phyloP scores from a whole-genome alignment of 2,888 invertebrate genomes.

The Drosophila mercatorum region DNA sequence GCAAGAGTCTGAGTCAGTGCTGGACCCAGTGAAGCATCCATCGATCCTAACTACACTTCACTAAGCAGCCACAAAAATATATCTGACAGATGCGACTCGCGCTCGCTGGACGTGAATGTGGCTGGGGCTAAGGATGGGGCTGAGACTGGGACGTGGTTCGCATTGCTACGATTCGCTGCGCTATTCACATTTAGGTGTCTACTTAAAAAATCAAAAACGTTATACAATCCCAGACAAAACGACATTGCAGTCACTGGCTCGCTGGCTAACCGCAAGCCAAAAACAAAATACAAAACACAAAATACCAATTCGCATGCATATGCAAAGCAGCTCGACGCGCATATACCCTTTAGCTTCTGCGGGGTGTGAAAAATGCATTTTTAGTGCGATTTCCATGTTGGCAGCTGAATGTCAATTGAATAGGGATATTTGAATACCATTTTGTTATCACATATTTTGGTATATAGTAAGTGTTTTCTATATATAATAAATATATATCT shows the following conservation, averaged over 20 bases:
- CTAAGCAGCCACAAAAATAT: slow-evolving; percentile 77
- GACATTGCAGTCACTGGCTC: slow-evolving; percentile 50
- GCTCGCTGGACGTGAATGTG: slow-evolving; percentile 48
- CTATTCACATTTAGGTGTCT: slow-evolving; percentile 80
- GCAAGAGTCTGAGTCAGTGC: not conserved
- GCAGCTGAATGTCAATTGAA: not conserved
- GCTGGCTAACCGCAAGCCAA: slow-evolving; percentile 68
- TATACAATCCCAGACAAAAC: slow-evolving; percentile 70
- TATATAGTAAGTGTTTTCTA: too few relatives aligned
- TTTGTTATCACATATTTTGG: too few relatives aligned
- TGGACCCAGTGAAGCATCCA: slow-evolving; percentile 63
- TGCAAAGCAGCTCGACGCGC: not conserved
- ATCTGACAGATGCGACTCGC: slow-evolving; percentile 79
- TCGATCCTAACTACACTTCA: slow-evolving; percentile 78
- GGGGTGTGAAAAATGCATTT: not conserved
- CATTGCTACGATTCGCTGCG: slow-evolving; percentile 77
- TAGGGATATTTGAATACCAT: too few relatives aligned
- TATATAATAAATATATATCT: too few relatives aligned
- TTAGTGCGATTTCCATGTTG: not conserved
- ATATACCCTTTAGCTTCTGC: slow-evolving; percentile 26
- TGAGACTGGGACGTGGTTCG: slow-evolving; percentile 29
- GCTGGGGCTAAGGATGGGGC: not conserved
- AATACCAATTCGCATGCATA: slow-evolving; percentile 21
- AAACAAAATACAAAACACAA: slow-evolving; percentile 47
- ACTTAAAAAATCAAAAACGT: slow-evolving; percentile 78